Base-by-base conservation (phyloP, 2,113 vertebrate species). In the Hydropotes inermis region DNA sequence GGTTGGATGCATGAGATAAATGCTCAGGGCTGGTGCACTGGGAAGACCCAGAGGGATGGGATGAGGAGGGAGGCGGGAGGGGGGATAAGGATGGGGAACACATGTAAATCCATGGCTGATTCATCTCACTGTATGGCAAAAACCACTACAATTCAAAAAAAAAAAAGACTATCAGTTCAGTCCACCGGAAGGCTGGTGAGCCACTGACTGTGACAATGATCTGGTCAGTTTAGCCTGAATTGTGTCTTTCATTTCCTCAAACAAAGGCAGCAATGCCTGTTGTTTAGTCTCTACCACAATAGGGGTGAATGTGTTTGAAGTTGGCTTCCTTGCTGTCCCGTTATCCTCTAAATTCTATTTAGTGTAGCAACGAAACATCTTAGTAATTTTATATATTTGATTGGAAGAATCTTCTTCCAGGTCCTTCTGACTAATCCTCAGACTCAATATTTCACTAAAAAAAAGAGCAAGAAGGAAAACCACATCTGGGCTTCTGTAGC, bases 321-420 rank as follows among this genome's bases (percentile, higher is more conserved):
- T 84, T 70, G 7, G 3, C 14, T 94, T 67, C 74, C 12, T 58
- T 28, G 30, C 25, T 47, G 39, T 76, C 7, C 13, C 2, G 7
- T 87, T 95, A 87, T 25, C 23, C n/a, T 89, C 23, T 55, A 79
- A 93, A 89, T 92, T 94, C 11, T 60, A 91, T 86, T 93, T 96
- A 36, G 33, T 93, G 55, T 97, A 60, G 70, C 58, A 94, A 3
- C 94, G 50, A 85, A 95, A 30, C 45, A 82, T 47, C 19, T 82
- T 88, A 14, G 14, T 70, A 86, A 89, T 95, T 91, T 95, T 33
- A 93, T 52, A 82, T 88, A 89, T 94, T 94, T 96, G 45, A 92
- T 93, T 87, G 43, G 43, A 93, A 96, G 39, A 94, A 76, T 87
- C 47, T 95, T 96, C 55, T 89, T 64, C 54, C 8, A 87, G n/a